phyloP scores from a whole-genome alignment of 2,888 invertebrate species.

The Brassicogethes aeneus region DNA sequence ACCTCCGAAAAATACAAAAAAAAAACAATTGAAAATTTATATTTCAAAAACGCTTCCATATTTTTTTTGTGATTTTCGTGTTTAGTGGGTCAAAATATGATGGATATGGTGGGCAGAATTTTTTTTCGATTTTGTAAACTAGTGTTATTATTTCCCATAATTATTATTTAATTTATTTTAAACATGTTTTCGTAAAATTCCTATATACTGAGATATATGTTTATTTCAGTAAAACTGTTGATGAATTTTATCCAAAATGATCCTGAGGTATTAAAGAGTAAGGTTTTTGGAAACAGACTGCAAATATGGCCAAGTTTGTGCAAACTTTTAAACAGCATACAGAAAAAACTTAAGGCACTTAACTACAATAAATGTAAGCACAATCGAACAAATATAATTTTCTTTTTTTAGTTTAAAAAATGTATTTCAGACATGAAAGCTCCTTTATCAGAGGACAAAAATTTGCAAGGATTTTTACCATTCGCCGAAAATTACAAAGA shows the following conservation, averaged over 20 bases:
- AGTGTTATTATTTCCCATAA: too few relatives aligned
- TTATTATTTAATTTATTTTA: too few relatives aligned
- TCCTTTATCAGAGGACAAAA: slow-evolving; percentile 71
- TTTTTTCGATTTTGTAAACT: too few relatives aligned
- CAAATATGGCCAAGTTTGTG: slow-evolving; percentile 76
- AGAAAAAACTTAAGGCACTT: slow-evolving; percentile 43
- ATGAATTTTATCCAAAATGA: slow-evolving; percentile 61
- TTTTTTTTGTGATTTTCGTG: too few relatives aligned
- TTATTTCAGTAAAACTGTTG: slow-evolving; percentile 59
- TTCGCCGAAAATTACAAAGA: slow-evolving; percentile 51
- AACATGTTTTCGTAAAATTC: too few relatives aligned
- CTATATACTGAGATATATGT: too few relatives aligned
- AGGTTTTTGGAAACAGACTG: slow-evolving; percentile 49
- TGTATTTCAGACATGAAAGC: slow-evolving; percentile 47
- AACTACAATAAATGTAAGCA: slow-evolving; percentile 48
- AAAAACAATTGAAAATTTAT: too few relatives aligned
- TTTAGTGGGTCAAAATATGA: too few relatives aligned
- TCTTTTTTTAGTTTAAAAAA: slow-evolving; percentile 7
- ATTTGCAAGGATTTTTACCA: slow-evolving; percentile 71
- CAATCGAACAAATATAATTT: slow-evolving; percentile 3
- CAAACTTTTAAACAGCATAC: slow-evolving; percentile 61
- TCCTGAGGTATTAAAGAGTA: slow-evolving; percentile 44
- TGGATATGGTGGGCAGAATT: too few relatives aligned
- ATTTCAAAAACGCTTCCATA: too few relatives aligned
- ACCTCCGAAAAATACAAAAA: too few relatives aligned